Conservation (phyloP, 2,113 vertebrate genomes). For the Albula glossodonta region DNA sequence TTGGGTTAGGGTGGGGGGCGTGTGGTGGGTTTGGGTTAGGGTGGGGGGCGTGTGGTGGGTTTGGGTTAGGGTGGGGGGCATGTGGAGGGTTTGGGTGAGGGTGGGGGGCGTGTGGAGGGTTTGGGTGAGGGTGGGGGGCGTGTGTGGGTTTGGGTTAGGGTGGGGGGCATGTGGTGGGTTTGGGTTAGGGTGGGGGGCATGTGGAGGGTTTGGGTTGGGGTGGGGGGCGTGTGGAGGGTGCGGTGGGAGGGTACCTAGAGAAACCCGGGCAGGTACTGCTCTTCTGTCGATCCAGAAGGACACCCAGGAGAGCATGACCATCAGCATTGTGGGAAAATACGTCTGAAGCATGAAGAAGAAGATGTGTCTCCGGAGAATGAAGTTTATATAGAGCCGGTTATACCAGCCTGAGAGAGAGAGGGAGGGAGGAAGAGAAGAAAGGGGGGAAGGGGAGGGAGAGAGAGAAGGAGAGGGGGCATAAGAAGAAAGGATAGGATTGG, state of each 20-base stretch:
- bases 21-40: no score
- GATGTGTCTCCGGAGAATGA: slow-evolving; percentile 86
- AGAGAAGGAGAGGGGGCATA: not conserved
- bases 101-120: no score
- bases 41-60: no score
- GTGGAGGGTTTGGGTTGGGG: not conserved
- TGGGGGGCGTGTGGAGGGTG: not conserved
- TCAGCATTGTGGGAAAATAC: slow-evolving; percentile 91
- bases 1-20: no score
- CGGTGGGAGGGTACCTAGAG: slow-evolving; percentile 72
- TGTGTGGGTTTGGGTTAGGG: no score
- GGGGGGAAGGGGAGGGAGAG: not conserved
- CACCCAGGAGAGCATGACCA: slow-evolving; percentile 92
- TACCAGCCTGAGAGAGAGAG: slow-evolving; percentile 79
- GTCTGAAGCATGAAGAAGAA: slow-evolving; percentile 96
- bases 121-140: no score
- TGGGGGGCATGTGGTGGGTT: no score
- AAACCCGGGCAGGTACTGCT: slow-evolving; percentile 88
- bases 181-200: no score
- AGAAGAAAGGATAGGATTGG: slow-evolving; percentile 30
- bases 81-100: no score
- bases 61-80: no score
- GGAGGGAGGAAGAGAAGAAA: slow-evolving; percentile 27
- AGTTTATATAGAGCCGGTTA: slow-evolving; percentile 90
- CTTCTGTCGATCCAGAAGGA: slow-evolving; percentile 92